Percentiles rank a stretch among this genome's conserved stretches.
These are phyloP conservation scores for Sebastes minor DNA, from an alignment of 2,797 vertebrate species.

Conservation along the genomic window DNA sequence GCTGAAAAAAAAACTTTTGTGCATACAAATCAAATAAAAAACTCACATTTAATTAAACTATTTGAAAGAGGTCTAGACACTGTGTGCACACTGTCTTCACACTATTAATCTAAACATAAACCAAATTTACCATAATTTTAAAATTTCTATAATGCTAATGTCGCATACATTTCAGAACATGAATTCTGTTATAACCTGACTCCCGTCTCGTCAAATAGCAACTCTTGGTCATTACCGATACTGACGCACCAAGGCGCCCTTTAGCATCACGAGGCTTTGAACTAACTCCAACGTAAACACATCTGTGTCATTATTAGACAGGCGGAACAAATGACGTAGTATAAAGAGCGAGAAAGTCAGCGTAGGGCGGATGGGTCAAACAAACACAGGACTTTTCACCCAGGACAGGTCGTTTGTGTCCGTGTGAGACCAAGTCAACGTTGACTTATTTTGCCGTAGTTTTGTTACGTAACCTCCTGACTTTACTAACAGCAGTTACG, in stretches of 20 bases:
- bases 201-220: background rate
- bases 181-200: background rate
- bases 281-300: background rate
- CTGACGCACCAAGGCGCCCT: background rate
- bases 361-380: background rate
- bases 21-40: background rate
- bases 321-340: background rate
- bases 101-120: background rate
- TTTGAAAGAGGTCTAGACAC: background rate
- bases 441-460: too few relatives aligned
- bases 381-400: background rate
- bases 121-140: background rate
- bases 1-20: background rate
- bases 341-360: background rate
- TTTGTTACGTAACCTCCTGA: too few relatives aligned
- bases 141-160: background rate
- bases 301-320: background rate
- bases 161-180: background rate
- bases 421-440: too few relatives aligned
- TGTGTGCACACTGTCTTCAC: background rate
- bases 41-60: background rate
- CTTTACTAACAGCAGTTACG: too few relatives aligned
- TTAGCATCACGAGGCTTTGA: background rate
- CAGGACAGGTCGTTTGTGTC: too few relatives aligned
- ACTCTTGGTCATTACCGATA: background rate